A percentile compares a stretch with the other conserved stretches of the same genome.
phyloP scores from a whole-genome alignment of 92 coral and sea anemone genomes.

The Porites rus region DNA sequence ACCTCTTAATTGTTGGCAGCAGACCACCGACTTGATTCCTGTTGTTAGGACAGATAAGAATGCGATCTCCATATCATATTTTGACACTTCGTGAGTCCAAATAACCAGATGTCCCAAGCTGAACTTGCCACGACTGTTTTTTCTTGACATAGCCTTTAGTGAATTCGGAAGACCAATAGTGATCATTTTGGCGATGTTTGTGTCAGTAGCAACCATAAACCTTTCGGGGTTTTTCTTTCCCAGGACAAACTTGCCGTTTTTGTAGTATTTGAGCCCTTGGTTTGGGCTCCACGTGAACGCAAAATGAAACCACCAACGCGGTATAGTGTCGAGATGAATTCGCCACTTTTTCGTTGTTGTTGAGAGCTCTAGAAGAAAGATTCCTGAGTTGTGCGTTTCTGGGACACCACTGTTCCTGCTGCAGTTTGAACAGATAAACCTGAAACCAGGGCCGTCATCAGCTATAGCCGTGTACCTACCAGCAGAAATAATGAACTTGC shows the following conservation, averaged over 20 bases:
- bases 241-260: conserved; percentile 78
- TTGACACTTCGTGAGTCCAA: conserved; percentile 76
- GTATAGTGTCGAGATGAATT: conserved; percentile 67
- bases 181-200: conserved; percentile 22
- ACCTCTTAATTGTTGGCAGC: conserved; percentile 87
- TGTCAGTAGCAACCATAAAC: neutral
- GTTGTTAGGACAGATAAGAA: conserved; percentile 67
- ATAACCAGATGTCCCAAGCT: conserved; percentile 89
- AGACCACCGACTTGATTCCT: conserved; percentile 65
- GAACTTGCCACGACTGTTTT: conserved; percentile 64
- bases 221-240: conserved; percentile 43
- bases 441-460: conserved; percentile 89
- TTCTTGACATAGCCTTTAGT: conserved; percentile 13
- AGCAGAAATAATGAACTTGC: conserved; percentile 83
- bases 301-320: conserved; percentile 87
- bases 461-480: conserved; percentile 67
- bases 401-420: conserved; percentile 27
- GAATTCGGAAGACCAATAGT: conserved; percentile 83
- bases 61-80: conserved; percentile 74
- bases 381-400: neutral
- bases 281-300: conserved; percentile 81
- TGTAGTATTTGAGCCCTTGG: conserved; percentile 85
- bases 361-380: conserved; percentile 78
- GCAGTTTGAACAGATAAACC: conserved; percentile 71
- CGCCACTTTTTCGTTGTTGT: conserved; percentile 79